Percentiles rank a stretch among this genome's conserved stretches.
Conservation (phyloP, 2,888 invertebrate genomes). For the Diabrotica balteata region DNA sequence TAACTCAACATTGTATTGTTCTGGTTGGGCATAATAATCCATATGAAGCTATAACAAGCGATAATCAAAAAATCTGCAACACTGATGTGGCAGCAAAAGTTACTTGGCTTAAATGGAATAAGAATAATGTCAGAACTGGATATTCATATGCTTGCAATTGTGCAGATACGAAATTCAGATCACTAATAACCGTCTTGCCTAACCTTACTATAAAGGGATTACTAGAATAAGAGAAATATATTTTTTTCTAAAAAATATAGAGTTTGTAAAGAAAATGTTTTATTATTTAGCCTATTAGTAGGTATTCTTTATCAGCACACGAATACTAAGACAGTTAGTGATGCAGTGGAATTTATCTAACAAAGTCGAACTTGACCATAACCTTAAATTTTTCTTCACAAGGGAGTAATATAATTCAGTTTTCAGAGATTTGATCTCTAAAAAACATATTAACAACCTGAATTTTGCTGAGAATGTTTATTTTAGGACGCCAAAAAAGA, state of each 20-base stretch:
- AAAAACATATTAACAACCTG: too few relatives aligned
- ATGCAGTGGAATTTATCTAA: too few relatives aligned
- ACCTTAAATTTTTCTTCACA: too few relatives aligned
- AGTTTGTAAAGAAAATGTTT: too few relatives aligned
- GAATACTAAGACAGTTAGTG: too few relatives aligned
- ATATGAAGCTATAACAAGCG: slow-evolving; percentile 40
- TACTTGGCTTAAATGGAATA: slow-evolving; percentile 65
- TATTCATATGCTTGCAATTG: slow-evolving; percentile 68
- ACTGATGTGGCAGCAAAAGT: slow-evolving; percentile 65
- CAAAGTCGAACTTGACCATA: too few relatives aligned
- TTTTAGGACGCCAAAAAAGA: too few relatives aligned
- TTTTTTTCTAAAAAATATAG: neutral
- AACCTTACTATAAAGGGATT: neutral
- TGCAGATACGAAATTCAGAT: slow-evolving; percentile 5
- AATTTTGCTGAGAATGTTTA: too few relatives aligned
- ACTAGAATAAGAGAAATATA: neutral
- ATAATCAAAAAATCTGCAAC: slow-evolving; percentile 46
- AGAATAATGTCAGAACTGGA: slow-evolving; percentile 61
- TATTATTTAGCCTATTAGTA: too few relatives aligned
- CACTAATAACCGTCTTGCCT: slow-evolving; percentile 3
- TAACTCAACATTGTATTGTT: slow-evolving; percentile 63
- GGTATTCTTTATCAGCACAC: too few relatives aligned
- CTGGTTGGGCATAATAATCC: slow-evolving; percentile 72
- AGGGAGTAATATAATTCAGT: too few relatives aligned
- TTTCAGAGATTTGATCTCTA: too few relatives aligned